A percentile compares a stretch with the other conserved stretches of the same genome.
Conservation (phyloP, 2,113 vertebrate species). For the Columba livia region DNA sequence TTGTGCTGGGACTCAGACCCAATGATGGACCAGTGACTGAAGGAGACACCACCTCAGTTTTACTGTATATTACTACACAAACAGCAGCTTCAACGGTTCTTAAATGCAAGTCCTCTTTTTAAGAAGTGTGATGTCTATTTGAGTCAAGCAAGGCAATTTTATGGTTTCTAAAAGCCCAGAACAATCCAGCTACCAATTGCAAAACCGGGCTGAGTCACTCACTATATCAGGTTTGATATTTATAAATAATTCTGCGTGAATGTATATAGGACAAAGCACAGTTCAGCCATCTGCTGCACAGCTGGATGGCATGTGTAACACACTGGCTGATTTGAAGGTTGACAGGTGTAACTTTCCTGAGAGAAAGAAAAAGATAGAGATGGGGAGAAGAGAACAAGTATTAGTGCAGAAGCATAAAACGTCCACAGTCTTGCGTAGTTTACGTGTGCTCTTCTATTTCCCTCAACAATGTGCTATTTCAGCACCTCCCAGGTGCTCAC, state of each 20-base stretch:
- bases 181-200: neutral
- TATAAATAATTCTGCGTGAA: neutral
- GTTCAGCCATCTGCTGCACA: neutral
- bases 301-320: neutral
- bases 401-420: neutral
- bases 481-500: neutral
- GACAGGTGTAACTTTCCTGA: neutral
- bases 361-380: neutral
- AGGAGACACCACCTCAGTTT: neutral
- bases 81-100: neutral
- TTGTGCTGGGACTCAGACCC: neutral
- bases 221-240: neutral
- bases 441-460: neutral
- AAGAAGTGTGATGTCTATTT: neutral
- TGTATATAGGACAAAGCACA: neutral
- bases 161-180: neutral
- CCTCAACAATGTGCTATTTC: neutral
- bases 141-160: neutral
- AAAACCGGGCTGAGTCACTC: neutral
- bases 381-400: neutral
- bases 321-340: neutral
- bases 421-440: neutral
- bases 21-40: neutral
- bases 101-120: neutral
- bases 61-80: neutral